Conservation (phyloP, 2,888 invertebrate species). For the Sphaerophoria taeniata region DNA sequence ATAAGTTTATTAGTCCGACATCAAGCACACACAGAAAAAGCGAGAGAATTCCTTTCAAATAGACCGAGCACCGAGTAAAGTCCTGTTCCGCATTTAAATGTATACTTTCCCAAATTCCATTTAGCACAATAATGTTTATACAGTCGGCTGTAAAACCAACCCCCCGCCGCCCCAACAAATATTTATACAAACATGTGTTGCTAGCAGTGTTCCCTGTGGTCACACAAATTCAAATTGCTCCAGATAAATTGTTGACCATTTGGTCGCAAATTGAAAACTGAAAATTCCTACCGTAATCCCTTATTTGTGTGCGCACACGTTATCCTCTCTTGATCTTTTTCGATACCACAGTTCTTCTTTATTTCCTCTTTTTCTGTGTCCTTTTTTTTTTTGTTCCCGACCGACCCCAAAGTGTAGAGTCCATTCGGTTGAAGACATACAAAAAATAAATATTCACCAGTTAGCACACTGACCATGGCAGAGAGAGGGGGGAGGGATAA, state of each 20-base stretch:
- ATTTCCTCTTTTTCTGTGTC: neutral
- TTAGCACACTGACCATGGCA: slow-evolving; percentile 18
- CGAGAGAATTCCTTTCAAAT: slow-evolving; percentile 6
- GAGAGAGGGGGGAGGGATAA: slow-evolving; percentile 8
- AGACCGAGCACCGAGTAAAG: slow-evolving; percentile 15
- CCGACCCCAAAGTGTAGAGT: neutral
- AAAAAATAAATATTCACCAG: slow-evolving; percentile 37
- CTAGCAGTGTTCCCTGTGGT: slow-evolving; percentile 54
- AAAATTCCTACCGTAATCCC: slow-evolving; percentile 67
- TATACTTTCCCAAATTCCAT: slow-evolving; percentile 51
- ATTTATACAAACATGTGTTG: slow-evolving; percentile 58
- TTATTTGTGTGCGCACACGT: slow-evolving; percentile 66
- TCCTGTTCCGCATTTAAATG: slow-evolving; percentile 36
- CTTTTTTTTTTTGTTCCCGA: neutral
- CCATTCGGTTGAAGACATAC: neutral
- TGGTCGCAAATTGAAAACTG: slow-evolving; percentile 73
- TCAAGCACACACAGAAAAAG: neutral
- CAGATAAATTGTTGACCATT: slow-evolving; percentile 73
- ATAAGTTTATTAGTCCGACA: slow-evolving; percentile 43
- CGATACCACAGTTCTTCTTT: slow-evolving; percentile 18
- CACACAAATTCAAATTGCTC: slow-evolving; percentile 73
- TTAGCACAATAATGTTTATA: slow-evolving; percentile 59
- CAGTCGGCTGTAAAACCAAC: neutral
- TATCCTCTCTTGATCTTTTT: slow-evolving; percentile 67
- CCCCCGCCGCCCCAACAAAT: slow-evolving; percentile 13